Base-by-base conservation (phyloP, 2,888 invertebrate species). In the Hydroisotoma schaefferi region DNA sequence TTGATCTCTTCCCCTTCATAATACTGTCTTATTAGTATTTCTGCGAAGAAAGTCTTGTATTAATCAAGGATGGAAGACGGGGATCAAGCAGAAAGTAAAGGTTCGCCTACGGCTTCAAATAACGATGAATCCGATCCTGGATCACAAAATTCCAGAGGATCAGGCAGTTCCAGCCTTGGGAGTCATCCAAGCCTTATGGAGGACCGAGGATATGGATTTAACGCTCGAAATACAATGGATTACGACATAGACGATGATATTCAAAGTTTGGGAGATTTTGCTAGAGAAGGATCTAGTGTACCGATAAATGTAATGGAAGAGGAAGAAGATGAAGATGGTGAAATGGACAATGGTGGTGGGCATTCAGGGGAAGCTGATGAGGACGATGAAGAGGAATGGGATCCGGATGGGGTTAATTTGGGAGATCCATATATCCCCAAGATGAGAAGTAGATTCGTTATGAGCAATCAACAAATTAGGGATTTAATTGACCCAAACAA, bases 281-380 rank as follows among this genome's bases (percentile, higher is more conserved):
- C 4, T 20, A 5, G 5, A 15, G n/a, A 40, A 15, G 40, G 40
- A 8, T 40, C 20, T 15, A 15, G 20, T 18, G 22, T n/a, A n/a
- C n/a, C n/a, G n/a, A n/a, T n/a, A 2, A 22, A 57, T 18, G 12
- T 12, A 12, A 28, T 33, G 10, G 44, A 26, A 25, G 49, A 33
- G 48, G 40, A 54, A 5, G 20, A 60, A 44, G 48, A 55, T 18
- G 44, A 43, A 47, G 53, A 44, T 2, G 47, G 49, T 53, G 52
- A 55, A 8, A 28, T 27, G 18, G 49, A 38, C 27, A 55, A 23
- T 28, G 49, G 10, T 0, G 49, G 47, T 5, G 51, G 49, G 23
- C 49, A 23, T 33, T 33, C 33, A 33, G 33, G 6, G 8, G 15
- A 33, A 10, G 8, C 33, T 40, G 40, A 40, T 18, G n/a, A 40